phyloP scores from a whole-genome alignment of 2,797 vertebrate genomes.

The Peromyscus aztecus region DNA sequence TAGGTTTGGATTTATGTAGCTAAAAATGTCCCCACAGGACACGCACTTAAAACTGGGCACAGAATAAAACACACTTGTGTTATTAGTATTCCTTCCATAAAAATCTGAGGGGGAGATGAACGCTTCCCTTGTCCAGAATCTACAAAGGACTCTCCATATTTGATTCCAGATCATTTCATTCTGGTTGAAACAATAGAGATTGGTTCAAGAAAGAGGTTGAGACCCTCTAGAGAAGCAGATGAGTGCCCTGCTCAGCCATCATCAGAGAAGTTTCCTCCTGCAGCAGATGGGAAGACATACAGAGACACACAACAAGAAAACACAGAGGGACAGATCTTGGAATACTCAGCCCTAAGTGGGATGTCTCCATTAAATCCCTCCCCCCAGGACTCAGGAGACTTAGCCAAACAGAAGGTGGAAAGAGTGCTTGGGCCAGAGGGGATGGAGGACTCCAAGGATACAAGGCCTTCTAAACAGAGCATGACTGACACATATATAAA shows the following conservation, averaged over 20 bases:
- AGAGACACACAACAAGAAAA: neutral
- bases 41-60: neutral
- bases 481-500: neutral
- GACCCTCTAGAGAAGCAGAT: neutral
- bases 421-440: neutral
- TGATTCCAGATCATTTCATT: constrained; percentile 2
- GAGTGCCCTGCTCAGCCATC: neutral
- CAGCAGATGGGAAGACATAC: neutral
- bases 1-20: neutral
- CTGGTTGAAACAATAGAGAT: neutral
- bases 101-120: neutral
- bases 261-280: neutral
- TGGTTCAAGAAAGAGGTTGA: neutral
- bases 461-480: neutral
- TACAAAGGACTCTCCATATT: neutral
- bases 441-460: neutral
- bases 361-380: neutral
- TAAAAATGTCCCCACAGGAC: neutral
- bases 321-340: neutral
- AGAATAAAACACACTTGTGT: neutral
- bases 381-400: neutral
- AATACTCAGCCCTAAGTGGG: neutral
- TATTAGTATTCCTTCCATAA: neutral
- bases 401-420: neutral
- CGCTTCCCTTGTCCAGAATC: neutral